Conservation (phyloP, 1,140 invertebrate species). For the Andrena cerasifolii region DNA sequence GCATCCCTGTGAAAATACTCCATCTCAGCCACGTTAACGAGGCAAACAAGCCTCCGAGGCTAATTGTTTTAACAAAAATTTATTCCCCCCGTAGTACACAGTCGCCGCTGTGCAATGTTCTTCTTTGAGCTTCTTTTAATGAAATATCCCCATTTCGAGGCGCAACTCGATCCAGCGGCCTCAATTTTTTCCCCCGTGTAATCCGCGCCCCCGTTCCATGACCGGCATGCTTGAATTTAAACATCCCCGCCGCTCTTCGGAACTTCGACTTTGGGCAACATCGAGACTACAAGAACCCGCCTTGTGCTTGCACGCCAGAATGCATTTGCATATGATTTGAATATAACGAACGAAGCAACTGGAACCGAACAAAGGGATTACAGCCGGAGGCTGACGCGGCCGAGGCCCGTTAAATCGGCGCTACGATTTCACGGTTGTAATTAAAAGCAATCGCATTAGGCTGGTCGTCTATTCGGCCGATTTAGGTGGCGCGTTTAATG, state of each 20-base stretch:
- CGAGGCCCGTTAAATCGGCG: not conserved
- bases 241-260: no score
- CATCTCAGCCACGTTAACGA: not conserved
- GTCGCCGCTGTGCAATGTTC: not conserved
- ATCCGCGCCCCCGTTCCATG: no score
- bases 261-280: not conserved
- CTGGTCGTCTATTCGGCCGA: not conserved
- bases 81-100: not conserved
- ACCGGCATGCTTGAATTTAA: no score
- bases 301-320: not conserved
- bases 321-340: slow-evolving; percentile 48
- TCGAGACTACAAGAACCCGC: not conserved
- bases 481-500: not conserved
- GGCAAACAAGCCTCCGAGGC: not conserved
- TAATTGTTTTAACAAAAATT: slow-evolving; percentile 16
- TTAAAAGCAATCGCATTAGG: slow-evolving; percentile 26
- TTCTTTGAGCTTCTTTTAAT: not conserved
- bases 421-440: slow-evolving; percentile 1
- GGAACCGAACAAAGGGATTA: slow-evolving; percentile 21
- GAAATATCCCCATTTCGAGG: not conserved
- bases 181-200: no score
- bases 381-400: not conserved
- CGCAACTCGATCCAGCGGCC: not conserved
- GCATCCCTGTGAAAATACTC: not conserved
- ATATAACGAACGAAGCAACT: slow-evolving; percentile 6